These are phyloP conservation scores for Apis laboriosa DNA, from an alignment of 1,140 invertebrate genomes.

Conservation along the genomic window DNA sequence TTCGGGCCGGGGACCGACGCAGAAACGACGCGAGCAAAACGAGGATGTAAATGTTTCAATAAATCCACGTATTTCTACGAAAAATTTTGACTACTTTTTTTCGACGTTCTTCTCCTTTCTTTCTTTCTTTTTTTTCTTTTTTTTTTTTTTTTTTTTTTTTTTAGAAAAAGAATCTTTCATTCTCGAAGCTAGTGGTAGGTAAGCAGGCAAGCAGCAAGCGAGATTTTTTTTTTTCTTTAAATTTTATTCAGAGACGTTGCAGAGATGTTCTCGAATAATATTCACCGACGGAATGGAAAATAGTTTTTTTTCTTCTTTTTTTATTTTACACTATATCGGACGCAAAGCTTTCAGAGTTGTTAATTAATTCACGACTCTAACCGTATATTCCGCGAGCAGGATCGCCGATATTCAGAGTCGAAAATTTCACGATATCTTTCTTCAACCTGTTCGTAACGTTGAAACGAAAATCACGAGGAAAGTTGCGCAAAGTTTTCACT, in stretches of 20 bases:
- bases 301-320: no score
- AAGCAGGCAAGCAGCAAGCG: no score
- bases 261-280: background rate
- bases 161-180: no score
- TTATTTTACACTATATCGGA: no score
- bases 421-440: background rate
- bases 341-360: background rate
- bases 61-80: conserved; percentile 80
- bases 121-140: background rate
- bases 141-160: no score
- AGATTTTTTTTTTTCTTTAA: no score
- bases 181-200: background rate
- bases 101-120: background rate
- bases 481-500: conserved; percentile 14
- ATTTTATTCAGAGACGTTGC: no score
- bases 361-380: background rate
- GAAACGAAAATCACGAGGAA: background rate
- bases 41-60: conserved; percentile 79
- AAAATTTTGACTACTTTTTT: conserved; percentile 40
- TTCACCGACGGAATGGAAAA: no score
- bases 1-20: background rate
- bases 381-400: background rate
- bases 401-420: background rate
- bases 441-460: background rate
- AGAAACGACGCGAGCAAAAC: conserved; percentile 54